Evolutionary conservation across 2,113 vertebrate genomes (phyloP), one percentile per base, ranked within the genome.

Genomic region (Hypomesus transpacificus): DNA sequence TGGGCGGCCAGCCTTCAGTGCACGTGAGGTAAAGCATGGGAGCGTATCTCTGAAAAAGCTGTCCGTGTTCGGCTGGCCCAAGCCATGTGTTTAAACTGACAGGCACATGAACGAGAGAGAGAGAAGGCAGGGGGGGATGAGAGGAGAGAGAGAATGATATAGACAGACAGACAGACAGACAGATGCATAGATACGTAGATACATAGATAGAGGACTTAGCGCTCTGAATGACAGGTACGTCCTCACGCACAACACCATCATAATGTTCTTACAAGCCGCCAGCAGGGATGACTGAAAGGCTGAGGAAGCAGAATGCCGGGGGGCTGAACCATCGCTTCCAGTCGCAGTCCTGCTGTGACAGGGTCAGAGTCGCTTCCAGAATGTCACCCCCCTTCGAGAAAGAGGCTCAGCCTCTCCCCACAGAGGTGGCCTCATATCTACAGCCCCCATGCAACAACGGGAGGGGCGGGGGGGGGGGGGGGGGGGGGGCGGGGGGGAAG

Each of bases 11-110:
- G 89, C 91, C 80, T 90, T 88, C 69, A 66, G 81, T 82, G 90
- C 85, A 83, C 73, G 87, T 87, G 86, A 85, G 87, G 84, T 79
- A 85, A 85, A 82, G 80, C 86, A 77, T 87, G 84, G 87, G 89
- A 87, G 80, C 3, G 69, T 78, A 76, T 34, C 80, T 18, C 78
- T 87, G 82, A 85, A 81, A 73, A 76, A 46, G 21, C 62, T 65
- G 68, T 78, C 70, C 70, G 72, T 64, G 78, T 71, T 75, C 76
- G 76, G 80, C 66, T 73, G 62, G n/a, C 79, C 74, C 60, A 66
- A 62, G 61, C 79, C 83, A 79, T 76, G 77, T 86, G 63, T 63
- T 77, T 79, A 46, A 69, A 64, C 59, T 3, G 18, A 39, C 66
- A 13, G 31, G 1, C 39, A 52, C 65, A 67, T 26, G 20, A 70